These are phyloP conservation scores for Loris lydekkerianus DNA, from an alignment of 2,797 vertebrate genomes.

Conservation along the genomic window DNA sequence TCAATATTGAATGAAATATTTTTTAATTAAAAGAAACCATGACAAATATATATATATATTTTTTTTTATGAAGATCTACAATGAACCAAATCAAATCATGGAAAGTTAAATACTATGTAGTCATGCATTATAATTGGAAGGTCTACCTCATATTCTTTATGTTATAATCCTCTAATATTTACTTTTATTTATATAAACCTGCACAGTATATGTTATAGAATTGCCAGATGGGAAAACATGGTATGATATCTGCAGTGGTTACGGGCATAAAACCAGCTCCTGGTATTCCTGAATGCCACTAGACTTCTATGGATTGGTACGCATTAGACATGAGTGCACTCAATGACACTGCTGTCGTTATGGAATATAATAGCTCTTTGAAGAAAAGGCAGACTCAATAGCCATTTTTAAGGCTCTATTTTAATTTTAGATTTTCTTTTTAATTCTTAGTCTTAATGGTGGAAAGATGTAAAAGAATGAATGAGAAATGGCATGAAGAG, in stretches of 20 bases:
- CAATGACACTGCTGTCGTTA: background rate
- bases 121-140: background rate
- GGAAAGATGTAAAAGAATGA: constrained; percentile 21
- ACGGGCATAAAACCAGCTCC: background rate
- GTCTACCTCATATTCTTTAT: background rate
- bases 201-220: background rate
- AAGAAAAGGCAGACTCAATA: background rate
- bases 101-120: background rate
- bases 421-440: constrained; percentile 38
- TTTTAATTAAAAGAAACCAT: background rate
- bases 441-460: constrained; percentile 10
- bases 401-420: background rate
- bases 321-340: background rate
- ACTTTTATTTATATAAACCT: background rate
- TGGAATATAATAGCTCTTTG: background rate
- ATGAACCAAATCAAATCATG: background rate
- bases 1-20: background rate
- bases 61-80: background rate
- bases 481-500: background rate
- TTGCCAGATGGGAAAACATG: background rate
- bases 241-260: background rate
- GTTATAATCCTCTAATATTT: background rate
- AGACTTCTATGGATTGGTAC: background rate
- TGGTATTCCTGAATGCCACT: background rate
- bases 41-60: no score